Evolutionary conservation across 2,797 vertebrate species (phyloP).

Genomic region (Xyrichtys novacula): DNA sequence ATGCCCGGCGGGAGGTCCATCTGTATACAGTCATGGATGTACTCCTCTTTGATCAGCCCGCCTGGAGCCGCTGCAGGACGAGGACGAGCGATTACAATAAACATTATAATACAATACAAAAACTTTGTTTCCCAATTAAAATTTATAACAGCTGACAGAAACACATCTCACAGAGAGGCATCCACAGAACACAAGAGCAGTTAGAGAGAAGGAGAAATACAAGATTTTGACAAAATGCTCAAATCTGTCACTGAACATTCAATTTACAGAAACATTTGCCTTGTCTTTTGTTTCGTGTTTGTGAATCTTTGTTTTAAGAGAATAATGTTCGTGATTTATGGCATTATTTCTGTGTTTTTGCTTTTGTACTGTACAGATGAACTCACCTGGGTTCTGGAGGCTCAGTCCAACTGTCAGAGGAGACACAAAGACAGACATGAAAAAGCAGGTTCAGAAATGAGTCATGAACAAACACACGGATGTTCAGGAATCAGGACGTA

Average conservation of each 20-base stretch:
- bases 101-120: not conserved
- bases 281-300: no score
- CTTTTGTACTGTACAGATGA: not conserved
- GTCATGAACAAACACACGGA: not conserved
- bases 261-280: no score
- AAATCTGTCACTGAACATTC: no score
- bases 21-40: constrained; percentile 83
- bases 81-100: not conserved
- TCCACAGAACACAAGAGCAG: no score
- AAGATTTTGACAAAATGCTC: no score
- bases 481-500: constrained; percentile 62
- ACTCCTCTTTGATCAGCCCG: constrained; percentile 86
- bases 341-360: no score
- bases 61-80: constrained; percentile 57
- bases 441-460: constrained; percentile 1
- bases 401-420: constrained; percentile 74
- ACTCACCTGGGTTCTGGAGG: constrained; percentile 81
- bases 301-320: no score
- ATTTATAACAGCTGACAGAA: not conserved
- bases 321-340: no score
- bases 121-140: no score
- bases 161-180: no score
- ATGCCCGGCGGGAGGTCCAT: constrained; percentile 83
- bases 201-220: no score
- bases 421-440: constrained; percentile 14